Percentiles rank a stretch among this genome's conserved stretches.
Evolutionary conservation across 2,113 vertebrate species (phyloP).

Genomic region (Cottus gobio): DNA sequence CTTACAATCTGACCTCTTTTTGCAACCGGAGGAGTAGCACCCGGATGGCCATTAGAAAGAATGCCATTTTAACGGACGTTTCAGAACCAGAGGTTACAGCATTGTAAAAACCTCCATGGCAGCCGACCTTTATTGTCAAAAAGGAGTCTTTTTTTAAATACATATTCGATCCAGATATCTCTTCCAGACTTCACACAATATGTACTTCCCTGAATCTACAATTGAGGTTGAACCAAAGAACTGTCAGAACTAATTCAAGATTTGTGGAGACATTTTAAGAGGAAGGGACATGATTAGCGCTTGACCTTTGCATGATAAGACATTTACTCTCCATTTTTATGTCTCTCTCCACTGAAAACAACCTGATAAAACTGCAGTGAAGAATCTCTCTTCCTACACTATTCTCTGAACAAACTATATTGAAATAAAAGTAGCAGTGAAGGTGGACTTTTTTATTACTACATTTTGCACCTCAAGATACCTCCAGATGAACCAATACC

Average conservation of each 20-base stretch:
- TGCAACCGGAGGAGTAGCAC: not conserved
- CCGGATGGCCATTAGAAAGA: not conserved
- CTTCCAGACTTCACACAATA: not conserved
- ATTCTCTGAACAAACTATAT: constrained; percentile 29
- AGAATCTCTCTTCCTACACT: constrained; percentile 13
- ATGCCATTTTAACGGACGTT: not conserved
- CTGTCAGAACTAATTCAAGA: not conserved
- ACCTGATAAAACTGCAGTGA: constrained; percentile 15
- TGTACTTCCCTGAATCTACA: not conserved
- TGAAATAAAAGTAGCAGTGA: constrained; percentile 27
- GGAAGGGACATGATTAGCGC: not conserved
- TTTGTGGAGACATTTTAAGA: constrained; percentile 11
- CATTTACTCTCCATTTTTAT: not conserved
- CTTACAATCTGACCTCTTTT: not conserved
- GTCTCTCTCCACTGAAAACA: constrained; percentile 12
- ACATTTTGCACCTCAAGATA: constrained; percentile 36
- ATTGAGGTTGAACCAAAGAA: not conserved
- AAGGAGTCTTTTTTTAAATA: not conserved
- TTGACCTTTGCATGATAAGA: constrained; percentile 3
- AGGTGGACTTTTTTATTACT: constrained; percentile 37
- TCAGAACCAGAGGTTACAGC: not conserved
- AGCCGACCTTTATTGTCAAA: not conserved
- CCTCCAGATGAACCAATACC: constrained; percentile 43
- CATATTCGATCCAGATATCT: not conserved
- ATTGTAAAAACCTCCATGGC: not conserved